Conservation (phyloP, 2,113 vertebrate genomes). For the Coptodon rendalli region DNA sequence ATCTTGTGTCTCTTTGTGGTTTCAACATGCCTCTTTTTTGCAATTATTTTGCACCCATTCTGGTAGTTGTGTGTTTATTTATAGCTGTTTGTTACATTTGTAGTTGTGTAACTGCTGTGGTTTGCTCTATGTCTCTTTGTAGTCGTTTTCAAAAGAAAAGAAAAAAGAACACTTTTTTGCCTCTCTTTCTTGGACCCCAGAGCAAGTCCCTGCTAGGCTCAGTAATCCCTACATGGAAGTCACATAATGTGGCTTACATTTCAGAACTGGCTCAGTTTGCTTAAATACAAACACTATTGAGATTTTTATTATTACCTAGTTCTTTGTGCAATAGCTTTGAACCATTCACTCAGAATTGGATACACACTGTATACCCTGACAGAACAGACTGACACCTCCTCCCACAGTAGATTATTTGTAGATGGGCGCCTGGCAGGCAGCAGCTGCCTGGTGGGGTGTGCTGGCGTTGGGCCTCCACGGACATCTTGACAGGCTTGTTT, state of each 20-base stretch:
- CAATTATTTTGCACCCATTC: background rate
- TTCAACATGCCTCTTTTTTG: background rate
- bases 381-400: constrained; percentile 37
- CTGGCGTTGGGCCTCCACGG: constrained; percentile 34
- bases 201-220: background rate
- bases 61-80: background rate
- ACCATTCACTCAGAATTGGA: background rate
- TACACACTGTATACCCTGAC: background rate
- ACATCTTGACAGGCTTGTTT: constrained; percentile 57
- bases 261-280: background rate
- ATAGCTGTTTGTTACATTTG: background rate
- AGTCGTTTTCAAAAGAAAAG: background rate
- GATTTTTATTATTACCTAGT: background rate
- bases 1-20: background rate
- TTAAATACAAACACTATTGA: background rate
- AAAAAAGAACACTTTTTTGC: background rate
- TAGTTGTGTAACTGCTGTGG: background rate
- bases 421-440: constrained; percentile 56
- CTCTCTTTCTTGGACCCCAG: background rate
- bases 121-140: background rate
- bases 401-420: constrained; percentile 56
- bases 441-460: constrained; percentile 56
- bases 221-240: background rate
- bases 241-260: background rate
- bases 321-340: background rate